phyloP scores from a whole-genome alignment of 2,888 invertebrate genomes.

The Dasypolia templi region DNA sequence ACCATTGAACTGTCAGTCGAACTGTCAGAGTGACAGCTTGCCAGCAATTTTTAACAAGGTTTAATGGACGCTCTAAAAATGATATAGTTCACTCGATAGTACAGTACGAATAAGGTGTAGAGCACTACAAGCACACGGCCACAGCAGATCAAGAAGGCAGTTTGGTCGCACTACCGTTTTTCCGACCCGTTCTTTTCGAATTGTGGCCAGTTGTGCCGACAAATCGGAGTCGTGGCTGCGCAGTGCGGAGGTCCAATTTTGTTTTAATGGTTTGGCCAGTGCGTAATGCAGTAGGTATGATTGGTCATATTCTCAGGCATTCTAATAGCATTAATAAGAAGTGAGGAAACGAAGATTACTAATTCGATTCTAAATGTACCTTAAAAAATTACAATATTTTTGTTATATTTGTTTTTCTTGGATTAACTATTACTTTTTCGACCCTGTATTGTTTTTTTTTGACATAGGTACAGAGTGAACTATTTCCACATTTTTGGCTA shows the following conservation, averaged over 20 bases:
- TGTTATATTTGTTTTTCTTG: too few relatives aligned
- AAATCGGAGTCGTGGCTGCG: neutral
- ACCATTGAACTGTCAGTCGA: neutral
- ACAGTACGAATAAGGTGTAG: neutral
- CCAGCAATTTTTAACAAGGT: neutral
- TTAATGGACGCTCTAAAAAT: neutral
- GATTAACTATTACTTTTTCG: neutral
- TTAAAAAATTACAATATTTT: too few relatives aligned
- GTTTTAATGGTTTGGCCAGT: too few relatives aligned
- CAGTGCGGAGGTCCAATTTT: too few relatives aligned
- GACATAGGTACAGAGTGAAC: constrained; percentile 24
- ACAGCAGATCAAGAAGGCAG: neutral
- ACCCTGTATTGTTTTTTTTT: neutral
- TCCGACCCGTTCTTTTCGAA: too few relatives aligned
- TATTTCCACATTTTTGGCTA: constrained; percentile 22
- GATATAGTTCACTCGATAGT: constrained; percentile 37
- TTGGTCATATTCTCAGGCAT: too few relatives aligned
- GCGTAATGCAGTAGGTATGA: too few relatives aligned
- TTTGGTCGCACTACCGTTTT: neutral
- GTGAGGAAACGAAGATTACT: too few relatives aligned
- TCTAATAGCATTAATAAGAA: too few relatives aligned
- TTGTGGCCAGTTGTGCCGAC: neutral
- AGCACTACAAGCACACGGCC: neutral
- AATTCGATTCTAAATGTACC: too few relatives aligned
- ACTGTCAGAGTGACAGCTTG: constrained; percentile 7